Evolutionary conservation across 2,797 vertebrate genomes (phyloP), one percentile per base, ranked within the genome.

Genomic region (Enteromius argenteus): DNA sequence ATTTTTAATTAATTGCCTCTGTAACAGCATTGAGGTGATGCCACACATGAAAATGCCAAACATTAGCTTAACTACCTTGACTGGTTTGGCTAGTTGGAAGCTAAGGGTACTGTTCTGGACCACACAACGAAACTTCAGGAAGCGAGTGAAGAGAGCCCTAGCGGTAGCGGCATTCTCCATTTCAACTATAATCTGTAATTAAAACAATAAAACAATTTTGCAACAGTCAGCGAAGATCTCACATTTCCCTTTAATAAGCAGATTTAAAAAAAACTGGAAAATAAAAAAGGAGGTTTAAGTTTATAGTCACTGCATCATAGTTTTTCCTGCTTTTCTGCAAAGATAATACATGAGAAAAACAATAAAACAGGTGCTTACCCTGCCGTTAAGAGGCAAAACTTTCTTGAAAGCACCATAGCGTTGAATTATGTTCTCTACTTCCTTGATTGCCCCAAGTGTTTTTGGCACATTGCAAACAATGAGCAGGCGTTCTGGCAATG

Each of bases 391-490:
- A 19, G 94, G 91, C 46, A 95, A 86, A 3, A 93, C 93, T 56
- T 94, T 93, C 85, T 94, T 92, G 32, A 95, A 95, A 58, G 90
- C 90, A 19, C 96, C 96, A 85, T 95, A 95, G 0, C 94, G 92
- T 62, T 95, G 93, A 7, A 96, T 95, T 21, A 95, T 86, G 19
- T 92, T 94, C 51, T 95, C 90, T 9, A 95, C 91, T 86, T 95
- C 95, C 0, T 92, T 90, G 2, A 94, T 89, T 0, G 92, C 89
- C 87, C 92, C 92, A 4, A 88, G 91, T 2, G 89, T 92, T 30
- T 91, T 92, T 0, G 96, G 95, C 64, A 96, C 84, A 81, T 96
- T 96, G 68, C 88, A 89, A 6, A 97, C 92, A 44, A 94, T 92
- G 30, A 96, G 94, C 78, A 96, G 94, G 58, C 88, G 84, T 23